Conservation (phyloP, 2,113 vertebrate species). For the Coturnix japonica region DNA sequence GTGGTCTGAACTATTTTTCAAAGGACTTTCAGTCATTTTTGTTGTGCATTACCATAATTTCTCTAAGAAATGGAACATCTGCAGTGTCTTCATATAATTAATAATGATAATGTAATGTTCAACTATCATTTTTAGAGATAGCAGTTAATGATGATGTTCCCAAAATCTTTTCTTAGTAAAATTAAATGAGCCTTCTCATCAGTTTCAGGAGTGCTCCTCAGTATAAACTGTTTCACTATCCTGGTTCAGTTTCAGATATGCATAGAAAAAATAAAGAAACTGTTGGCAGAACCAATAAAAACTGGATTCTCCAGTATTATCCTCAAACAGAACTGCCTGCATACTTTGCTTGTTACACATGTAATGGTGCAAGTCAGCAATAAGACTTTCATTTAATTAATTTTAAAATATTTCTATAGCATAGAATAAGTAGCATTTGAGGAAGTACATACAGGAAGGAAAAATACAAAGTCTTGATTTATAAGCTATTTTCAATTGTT, state of each 20-base stretch:
- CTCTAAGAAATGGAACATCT: slow-evolving; percentile 3
- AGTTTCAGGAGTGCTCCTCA: neutral
- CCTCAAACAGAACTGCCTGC: neutral
- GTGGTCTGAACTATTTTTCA: slow-evolving; percentile 54
- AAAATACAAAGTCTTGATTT: neutral
- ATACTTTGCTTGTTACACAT: neutral
- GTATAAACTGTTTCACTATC: neutral
- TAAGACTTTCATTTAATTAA: neutral
- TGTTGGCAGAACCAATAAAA: neutral
- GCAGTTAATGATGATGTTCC: slow-evolving; percentile 36
- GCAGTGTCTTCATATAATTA: slow-evolving; percentile 59
- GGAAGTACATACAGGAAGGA: neutral
- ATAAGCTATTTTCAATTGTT: neutral
- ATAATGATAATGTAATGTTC: slow-evolving; percentile 65
- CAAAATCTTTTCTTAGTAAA: slow-evolving; percentile 54
- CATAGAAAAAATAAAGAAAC: neutral
- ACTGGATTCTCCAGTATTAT: neutral
- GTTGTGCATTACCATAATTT: neutral
- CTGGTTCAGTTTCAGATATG: slow-evolving; percentile 2
- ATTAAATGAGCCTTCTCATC: slow-evolving; percentile 52
- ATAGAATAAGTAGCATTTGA: neutral
- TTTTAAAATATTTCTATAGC: neutral
- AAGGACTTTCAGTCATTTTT: slow-evolving; percentile 30
- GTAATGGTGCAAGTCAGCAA: neutral
- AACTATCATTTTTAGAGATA: slow-evolving; percentile 65